Conservation (phyloP, 2,797 vertebrate genomes). For the Sitta carolinensis region DNA sequence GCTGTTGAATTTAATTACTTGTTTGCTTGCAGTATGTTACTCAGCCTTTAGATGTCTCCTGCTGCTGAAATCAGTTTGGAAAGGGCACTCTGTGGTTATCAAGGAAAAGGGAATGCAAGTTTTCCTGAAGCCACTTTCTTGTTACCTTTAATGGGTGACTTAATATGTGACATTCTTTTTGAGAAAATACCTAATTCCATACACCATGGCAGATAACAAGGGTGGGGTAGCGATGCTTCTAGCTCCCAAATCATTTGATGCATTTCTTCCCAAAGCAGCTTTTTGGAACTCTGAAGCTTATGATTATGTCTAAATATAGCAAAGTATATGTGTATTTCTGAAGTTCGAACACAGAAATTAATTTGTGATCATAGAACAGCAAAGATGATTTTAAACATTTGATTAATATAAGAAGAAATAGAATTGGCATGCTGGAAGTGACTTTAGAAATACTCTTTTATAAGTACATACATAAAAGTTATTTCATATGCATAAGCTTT, state of each 20-base stretch:
- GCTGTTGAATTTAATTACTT: not conserved
- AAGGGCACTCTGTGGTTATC: not conserved
- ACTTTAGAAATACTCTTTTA: not conserved
- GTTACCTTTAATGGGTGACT: not conserved
- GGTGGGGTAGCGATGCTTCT: not conserved
- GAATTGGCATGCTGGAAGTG: not conserved
- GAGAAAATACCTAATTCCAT: not conserved
- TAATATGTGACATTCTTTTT: not conserved
- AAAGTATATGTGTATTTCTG: not conserved
- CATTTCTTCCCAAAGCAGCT: not conserved
- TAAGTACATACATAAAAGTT: not conserved
- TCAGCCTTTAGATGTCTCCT: not conserved
- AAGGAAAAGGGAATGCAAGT: not conserved
- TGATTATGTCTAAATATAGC: slow-evolving; percentile 15
- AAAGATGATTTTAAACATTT: not conserved
- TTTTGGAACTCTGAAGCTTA: not conserved
- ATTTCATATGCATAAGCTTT: slow-evolving; percentile 15
- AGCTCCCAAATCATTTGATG: not conserved
- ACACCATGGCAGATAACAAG: not conserved
- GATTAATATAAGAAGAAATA: not conserved
- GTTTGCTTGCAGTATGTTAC: not conserved
- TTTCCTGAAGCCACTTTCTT: not conserved
- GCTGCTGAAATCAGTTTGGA: not conserved
- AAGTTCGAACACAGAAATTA: not conserved
- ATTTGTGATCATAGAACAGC: not conserved